A percentile compares a stretch with the other conserved stretches of the same genome.
Conservation (phyloP, 2,888 invertebrate species). For the Ectemnius lituratus region DNA sequence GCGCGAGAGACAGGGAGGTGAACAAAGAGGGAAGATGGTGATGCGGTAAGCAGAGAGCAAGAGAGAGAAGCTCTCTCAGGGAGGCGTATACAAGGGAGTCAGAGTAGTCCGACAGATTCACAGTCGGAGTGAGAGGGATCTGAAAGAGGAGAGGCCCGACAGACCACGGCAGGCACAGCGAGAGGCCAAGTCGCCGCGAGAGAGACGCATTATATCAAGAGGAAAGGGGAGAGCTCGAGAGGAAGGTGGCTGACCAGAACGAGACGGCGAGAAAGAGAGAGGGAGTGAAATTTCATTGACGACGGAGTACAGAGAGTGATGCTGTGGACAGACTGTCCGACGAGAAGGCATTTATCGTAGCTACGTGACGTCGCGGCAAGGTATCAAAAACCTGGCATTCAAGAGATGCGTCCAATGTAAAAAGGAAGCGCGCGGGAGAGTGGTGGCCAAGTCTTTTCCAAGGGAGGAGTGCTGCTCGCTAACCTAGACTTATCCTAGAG, state of each 20-base stretch:
- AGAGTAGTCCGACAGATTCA: not conserved
- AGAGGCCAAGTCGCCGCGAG: not conserved
- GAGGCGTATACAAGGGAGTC: conserved; percentile 13
- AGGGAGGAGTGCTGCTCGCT: conserved; percentile 8
- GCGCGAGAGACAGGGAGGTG: conserved; percentile 28
- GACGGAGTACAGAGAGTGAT: not conserved
- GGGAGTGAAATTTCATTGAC: conserved; percentile 26
- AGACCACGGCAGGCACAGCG: not conserved
- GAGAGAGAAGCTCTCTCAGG: conserved; percentile 1
- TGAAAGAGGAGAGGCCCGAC: not conserved
- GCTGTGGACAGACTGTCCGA: not conserved
- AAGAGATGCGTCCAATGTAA: not conserved
- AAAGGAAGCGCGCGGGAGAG: not conserved
- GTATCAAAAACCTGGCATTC: not conserved
- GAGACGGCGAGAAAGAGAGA: conserved; percentile 14
- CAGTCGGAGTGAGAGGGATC: not conserved
- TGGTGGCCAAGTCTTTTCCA: not conserved
- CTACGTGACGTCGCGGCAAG: conserved; percentile 1
- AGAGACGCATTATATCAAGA: conserved; percentile 1
- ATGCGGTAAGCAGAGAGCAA: conserved; percentile 23
- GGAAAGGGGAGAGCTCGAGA: conserved; percentile 20
- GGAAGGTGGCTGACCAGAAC: conserved; percentile 13
- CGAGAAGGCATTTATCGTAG: not conserved
- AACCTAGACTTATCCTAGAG: conserved; percentile 36
- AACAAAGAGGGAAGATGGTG: conserved; percentile 14